Evolutionary conservation across 2,888 invertebrate genomes (phyloP).

Genomic region (Meloe dianella): DNA sequence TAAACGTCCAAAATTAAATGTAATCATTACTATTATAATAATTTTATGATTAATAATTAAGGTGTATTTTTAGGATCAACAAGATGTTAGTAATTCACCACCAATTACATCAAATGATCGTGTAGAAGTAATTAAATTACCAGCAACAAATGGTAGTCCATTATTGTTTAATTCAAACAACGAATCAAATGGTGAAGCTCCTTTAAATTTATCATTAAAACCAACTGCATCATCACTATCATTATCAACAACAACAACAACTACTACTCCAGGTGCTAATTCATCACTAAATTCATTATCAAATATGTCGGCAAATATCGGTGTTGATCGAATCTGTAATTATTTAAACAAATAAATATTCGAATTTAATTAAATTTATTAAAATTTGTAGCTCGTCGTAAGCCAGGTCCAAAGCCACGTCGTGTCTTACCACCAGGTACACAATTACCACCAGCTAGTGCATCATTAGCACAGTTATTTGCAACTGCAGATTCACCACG

Average conservation of each 20-base stretch:
- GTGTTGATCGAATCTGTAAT: conserved; percentile 64
- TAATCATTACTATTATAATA: conserved; percentile 41
- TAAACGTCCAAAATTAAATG: conserved; percentile 56
- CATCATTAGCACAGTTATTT: conserved; percentile 64
- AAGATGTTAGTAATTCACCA: conserved; percentile 46
- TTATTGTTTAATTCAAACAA: conserved; percentile 46
- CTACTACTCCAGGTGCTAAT: conserved; percentile 53
- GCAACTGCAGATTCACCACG: conserved; percentile 67
- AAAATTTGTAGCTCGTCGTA: conserved; percentile 68
- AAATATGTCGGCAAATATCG: conserved; percentile 62
- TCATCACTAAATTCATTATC: conserved; percentile 67
- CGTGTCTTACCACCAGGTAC: conserved; percentile 63
- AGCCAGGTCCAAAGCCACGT: conserved; percentile 75
- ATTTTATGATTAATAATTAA: conserved; percentile 20
- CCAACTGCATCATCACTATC: conserved; percentile 64
- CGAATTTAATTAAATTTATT: background rate
- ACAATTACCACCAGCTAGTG: conserved; percentile 60
- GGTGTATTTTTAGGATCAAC: conserved; percentile 44
- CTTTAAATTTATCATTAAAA: conserved; percentile 83
- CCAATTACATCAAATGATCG: conserved; percentile 65
- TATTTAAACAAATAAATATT: conserved; percentile 25
- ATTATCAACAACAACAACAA: conserved; percentile 75
- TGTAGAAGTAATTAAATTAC: conserved; percentile 83
- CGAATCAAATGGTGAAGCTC: conserved; percentile 73
- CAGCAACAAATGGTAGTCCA: conserved; percentile 66